Evolutionary conservation across 2,113 vertebrate genomes (phyloP), one percentile per base, ranked within the genome.

Genomic region (Trematocara unimaculatum): DNA sequence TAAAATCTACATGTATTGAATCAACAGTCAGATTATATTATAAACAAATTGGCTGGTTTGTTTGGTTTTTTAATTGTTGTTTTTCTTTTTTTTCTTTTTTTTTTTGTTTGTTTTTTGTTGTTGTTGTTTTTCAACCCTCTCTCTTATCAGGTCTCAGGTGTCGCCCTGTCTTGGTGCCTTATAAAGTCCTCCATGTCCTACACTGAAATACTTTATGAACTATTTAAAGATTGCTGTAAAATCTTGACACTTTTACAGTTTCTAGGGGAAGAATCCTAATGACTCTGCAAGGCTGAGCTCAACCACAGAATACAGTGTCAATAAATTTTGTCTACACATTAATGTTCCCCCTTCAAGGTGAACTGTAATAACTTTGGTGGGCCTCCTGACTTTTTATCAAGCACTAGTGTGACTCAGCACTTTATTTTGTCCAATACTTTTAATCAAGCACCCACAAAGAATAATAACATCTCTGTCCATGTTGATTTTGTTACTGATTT

Each of bases 391-490:
- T 12, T 49, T 49, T 31, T 7, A 31, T 77, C 9, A 18, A 47
- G 8, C 15, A 0, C 2, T 72, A 26, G 20, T 26, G 8, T 45
- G 67, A 26, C 13, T 72, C 67, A 17, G 23, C 23, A n/a, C 23
- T 77, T 29, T 26, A 72, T 72, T 77, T 49, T 77, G 23, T 77
- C 42, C 15, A 31, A 49, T 77, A 31, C 70, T 49, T 77, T 77
- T 31, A 49, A 13, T 8, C 42, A 0, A 29, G 26, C 23, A 45
- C 0, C 38, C 38, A 15, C n/a, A 10, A 47, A 17, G 23, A 31
- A 31, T 47, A 77, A 77, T 49, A n/a, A 12, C 70, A 8, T 49
- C 15, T n/a, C 17, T 38, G 60, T 38, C 18, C 33, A 0, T 64
- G 60, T 38, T 35, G 60, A 38, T 64, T 38, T 38, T 29, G 20